Base-by-base conservation (phyloP, 2,113 vertebrate species). In the Mesocricetus auratus region DNA sequence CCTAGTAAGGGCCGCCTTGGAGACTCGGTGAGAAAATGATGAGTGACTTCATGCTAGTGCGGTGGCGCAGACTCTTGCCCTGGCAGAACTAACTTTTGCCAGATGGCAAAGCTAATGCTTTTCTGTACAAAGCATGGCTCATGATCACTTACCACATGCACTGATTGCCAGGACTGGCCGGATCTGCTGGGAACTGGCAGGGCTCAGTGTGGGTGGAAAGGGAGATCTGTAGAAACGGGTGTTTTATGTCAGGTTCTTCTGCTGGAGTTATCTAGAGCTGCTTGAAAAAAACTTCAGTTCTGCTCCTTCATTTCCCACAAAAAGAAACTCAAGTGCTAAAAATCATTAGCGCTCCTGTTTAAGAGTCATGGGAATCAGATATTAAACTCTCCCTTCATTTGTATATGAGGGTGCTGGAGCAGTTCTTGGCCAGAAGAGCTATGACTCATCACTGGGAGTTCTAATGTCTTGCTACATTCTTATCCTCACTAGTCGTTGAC, bases 171-270 rank as follows among this genome's bases (percentile, higher is more conserved):
- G 75, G 26, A 68, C 85, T 74, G 62, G 24, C 62, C 9, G 2
- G 86, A 88, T 96, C 85, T 29, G 66, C 79, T 93, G 82, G 90
- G 82, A 92, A n/a, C 22, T 96, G 94, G 94, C 92, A 94, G 62
- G 56, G 36, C 71, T 86, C 39, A 0, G n/a, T 26, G 9, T 1
- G n/a, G 77, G 47, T 97, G 86, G 74, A 91, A 95, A 95, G 12
- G 53, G 81, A 93, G 86, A 71, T 77, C 36, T 82, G 92, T 56
- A 31, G 93, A 77, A 86, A 82, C 29, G 1, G 45, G 26, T 94
- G 79, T 85, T 85, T 78, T 87, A 8, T 56, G 94, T 71, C 86
- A 87, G 85, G 69, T 33, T 88, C 64, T 92, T 64, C 50, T 60
- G 60, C 36, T 60, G 19, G 29, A 86, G 7, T 93, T 64, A 82